These are phyloP conservation scores for Chlorodrepanis virens DNA, from an alignment of 2,113 vertebrate species.

Conservation along the genomic window DNA sequence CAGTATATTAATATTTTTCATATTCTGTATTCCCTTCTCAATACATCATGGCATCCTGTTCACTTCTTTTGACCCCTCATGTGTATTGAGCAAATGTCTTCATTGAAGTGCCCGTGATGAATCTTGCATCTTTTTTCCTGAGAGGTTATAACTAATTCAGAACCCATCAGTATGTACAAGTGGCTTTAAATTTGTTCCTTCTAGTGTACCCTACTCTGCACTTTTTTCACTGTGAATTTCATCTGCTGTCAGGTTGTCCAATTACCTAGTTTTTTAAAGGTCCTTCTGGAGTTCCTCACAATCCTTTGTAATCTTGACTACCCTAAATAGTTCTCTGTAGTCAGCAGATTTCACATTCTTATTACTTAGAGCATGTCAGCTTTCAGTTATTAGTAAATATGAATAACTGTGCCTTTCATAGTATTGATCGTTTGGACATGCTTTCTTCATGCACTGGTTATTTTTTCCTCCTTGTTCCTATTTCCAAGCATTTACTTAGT, in stretches of 20 bases:
- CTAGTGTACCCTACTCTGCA: conserved; percentile 55
- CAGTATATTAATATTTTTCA: conserved; percentile 62
- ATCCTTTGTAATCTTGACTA: conserved; percentile 54
- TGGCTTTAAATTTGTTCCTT: conserved; percentile 68
- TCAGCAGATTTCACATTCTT: conserved; percentile 50
- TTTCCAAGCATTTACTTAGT: not conserved
- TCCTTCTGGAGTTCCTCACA: conserved; percentile 54
- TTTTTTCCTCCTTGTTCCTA: not conserved
- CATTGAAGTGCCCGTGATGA: conserved; percentile 11
- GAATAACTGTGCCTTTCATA: not conserved
- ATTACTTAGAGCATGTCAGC: conserved; percentile 21
- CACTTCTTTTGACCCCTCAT: conserved; percentile 55
- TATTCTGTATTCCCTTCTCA: conserved; percentile 58
- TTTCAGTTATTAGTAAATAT: conserved; percentile 60
- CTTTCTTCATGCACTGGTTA: not conserved
- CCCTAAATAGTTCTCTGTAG: conserved; percentile 41
- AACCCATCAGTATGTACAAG: conserved; percentile 65
- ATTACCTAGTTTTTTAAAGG: conserved; percentile 65
- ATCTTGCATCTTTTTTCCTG: conserved; percentile 37
- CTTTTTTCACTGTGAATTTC: conserved; percentile 64
- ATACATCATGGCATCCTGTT: conserved; percentile 40
- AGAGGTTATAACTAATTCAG: conserved; percentile 57
- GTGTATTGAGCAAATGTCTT: conserved; percentile 51
- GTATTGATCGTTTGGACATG: conserved; percentile 21
- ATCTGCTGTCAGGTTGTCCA: conserved; percentile 62